These are phyloP conservation scores for Leptopilina myrica DNA, from an alignment of 2,888 invertebrate genomes.

Conservation along the genomic window DNA sequence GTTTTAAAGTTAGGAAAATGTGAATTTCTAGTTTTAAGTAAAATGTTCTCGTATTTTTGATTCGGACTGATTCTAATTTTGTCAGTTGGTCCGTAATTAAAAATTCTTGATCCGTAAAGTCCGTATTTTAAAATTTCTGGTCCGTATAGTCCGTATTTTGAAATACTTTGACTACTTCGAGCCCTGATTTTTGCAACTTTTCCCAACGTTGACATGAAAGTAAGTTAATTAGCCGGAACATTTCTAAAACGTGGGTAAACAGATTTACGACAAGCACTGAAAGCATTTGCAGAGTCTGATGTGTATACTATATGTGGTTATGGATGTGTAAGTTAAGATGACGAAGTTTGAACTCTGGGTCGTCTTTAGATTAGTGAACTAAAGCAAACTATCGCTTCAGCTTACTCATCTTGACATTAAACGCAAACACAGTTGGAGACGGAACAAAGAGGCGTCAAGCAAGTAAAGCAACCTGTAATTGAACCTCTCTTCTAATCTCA, in stretches of 20 bases:
- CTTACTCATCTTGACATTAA: conserved; percentile 66
- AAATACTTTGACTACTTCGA: no score
- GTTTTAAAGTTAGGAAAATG: no score
- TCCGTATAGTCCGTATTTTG: no score
- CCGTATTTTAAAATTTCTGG: no score
- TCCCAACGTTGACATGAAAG: not conserved
- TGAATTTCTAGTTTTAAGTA: no score
- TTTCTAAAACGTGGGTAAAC: conserved; percentile 16
- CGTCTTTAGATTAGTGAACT: conserved; percentile 67
- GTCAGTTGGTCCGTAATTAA: no score
- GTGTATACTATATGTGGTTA: conserved; percentile 26
- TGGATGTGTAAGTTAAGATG: conserved; percentile 37
- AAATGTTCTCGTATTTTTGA: no score
- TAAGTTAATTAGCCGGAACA: not conserved
- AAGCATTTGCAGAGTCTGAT: conserved; percentile 1
- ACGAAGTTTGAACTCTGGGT: conserved; percentile 43
- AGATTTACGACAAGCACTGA: not conserved
- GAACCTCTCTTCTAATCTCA: not conserved
- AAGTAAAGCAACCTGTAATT: conserved; percentile 30
- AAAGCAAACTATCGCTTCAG: conserved; percentile 70
- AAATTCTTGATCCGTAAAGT: no score
- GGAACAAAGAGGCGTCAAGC: conserved; percentile 34
- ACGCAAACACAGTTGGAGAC: conserved; percentile 32
- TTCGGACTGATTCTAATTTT: no score
- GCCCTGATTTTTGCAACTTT: not conserved